phyloP scores from a whole-genome alignment of 2,797 vertebrate species.

The Spinus pinus region DNA sequence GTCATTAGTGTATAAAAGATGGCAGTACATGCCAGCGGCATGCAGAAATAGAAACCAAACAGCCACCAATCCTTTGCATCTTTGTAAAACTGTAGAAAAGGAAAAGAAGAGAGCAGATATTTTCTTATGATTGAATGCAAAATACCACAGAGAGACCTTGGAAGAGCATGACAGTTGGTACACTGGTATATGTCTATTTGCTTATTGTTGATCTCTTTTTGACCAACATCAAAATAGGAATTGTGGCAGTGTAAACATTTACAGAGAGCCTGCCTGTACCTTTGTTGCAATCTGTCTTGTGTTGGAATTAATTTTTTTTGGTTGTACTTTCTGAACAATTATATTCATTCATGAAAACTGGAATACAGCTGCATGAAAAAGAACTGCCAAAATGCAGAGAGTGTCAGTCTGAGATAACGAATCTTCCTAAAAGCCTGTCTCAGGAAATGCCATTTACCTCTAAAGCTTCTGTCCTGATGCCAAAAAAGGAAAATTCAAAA shows the following conservation, averaged over 20 bases:
- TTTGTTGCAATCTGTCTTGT: neutral
- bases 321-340: neutral
- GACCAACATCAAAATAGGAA: neutral
- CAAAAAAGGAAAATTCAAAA: conserved; percentile 60
- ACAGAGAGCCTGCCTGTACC: neutral
- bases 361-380: neutral
- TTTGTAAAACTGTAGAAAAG: conserved; percentile 81
- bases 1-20: conserved; percentile 97
- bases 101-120: neutral
- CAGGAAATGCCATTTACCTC: conserved; percentile 48
- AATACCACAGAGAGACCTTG: neutral
- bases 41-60: conserved; percentile 95
- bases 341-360: neutral
- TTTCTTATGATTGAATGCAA: neutral
- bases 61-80: conserved; percentile 96
- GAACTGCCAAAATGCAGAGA: neutral
- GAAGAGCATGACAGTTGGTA: neutral
- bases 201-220: neutral
- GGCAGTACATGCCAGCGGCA: conserved; percentile 89
- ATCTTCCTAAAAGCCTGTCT: conserved; percentile 34
- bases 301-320: neutral
- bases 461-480: conserved; percentile 19
- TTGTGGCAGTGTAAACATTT: neutral
- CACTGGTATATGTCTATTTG: neutral
- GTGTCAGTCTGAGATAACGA: neutral